Base-by-base conservation (phyloP, 1,140 invertebrate genomes). In the Homarus americanus region DNA sequence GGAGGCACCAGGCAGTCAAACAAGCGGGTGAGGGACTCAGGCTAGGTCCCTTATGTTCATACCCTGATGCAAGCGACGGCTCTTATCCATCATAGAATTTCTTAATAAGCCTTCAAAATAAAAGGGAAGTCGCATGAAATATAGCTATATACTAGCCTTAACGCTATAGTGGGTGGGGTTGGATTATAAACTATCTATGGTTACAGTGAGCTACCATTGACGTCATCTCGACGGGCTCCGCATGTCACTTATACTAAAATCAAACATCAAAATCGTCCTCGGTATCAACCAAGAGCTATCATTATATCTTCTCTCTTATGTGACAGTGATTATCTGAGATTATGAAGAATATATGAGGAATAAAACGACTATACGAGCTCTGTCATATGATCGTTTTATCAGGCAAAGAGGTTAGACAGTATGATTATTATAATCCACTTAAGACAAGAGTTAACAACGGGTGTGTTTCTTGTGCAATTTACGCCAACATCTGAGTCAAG, bases 401-500 rank as follows among this genome's bases (percentile, higher is more conserved):
- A 41, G 38, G 28, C 20, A 66, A 72, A 49, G 63, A 66, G 66
- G 36, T 41, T 84, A 38, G 53, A 84, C 38, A 72, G 38, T 41
- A 38, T 84, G 82, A 72, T n/a, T 28, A n/a, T 15, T 28, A 84
- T 63, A 28, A 32, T 72, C 38, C 82, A 84, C 66, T 84, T 84
- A 84, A 72, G 49, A 84, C 63, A 84, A 66, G 72, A 72, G 82
- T 84, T n/a, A 84, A 84, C 82, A 84, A 84, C 58, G 36, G 82
- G 63, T 84, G 82, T 84, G 82, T 84, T 84, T 84, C 82, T 40
- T 41, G 82, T 84, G 82, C 49, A 82, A 82, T 82, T 82, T 63
- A 58, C 58, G 53, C 63, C 38, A 83, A 49, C 75, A 79, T 79
- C 24, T 79, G 76, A 79, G 76, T 79, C 44, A 49, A 79, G 40